Evolutionary conservation across 1,140 invertebrate species (phyloP).

Genomic region (Chionoecetes opilio): DNA sequence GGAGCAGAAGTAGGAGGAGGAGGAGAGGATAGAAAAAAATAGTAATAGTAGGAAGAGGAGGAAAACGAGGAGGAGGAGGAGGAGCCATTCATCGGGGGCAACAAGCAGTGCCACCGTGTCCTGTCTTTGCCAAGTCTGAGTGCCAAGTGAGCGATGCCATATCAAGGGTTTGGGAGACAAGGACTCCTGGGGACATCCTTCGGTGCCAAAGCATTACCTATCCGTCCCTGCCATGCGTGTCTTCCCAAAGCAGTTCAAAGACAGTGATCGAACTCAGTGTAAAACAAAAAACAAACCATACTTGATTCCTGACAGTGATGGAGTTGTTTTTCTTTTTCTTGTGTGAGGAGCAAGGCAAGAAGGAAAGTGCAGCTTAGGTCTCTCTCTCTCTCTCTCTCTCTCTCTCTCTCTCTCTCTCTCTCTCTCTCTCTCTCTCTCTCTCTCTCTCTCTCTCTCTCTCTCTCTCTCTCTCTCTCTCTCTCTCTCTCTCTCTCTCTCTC

Average conservation of each 20-base stretch:
- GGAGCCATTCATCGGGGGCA: not conserved
- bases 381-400: not conserved
- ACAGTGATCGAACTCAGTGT: slow-evolving; percentile 32
- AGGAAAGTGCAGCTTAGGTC: not conserved
- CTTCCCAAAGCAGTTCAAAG: slow-evolving; percentile 63
- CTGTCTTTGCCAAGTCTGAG: slow-evolving; percentile 64
- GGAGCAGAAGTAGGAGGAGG: not conserved
- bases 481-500: not conserved
- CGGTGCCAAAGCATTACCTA: slow-evolving; percentile 78
- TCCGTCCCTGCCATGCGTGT: slow-evolving; percentile 43
- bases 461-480: slow-evolving; percentile 2
- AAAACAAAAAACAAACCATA: not conserved
- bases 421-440: not conserved
- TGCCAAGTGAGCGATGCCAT: slow-evolving; percentile 77
- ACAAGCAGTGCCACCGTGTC: not conserved
- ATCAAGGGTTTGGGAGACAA: slow-evolving; percentile 71
- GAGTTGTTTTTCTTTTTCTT: not conserved
- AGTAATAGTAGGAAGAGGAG: not conserved
- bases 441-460: not conserved
- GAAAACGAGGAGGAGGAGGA: slow-evolving; percentile 1
- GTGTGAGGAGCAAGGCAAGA: not conserved
- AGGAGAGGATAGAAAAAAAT: not conserved
- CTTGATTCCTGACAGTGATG: not conserved
- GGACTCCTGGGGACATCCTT: slow-evolving; percentile 65
- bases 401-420: slow-evolving; percentile 3